phyloP scores from a whole-genome alignment of 2,113 vertebrate species.

The Notechis scutatus region DNA sequence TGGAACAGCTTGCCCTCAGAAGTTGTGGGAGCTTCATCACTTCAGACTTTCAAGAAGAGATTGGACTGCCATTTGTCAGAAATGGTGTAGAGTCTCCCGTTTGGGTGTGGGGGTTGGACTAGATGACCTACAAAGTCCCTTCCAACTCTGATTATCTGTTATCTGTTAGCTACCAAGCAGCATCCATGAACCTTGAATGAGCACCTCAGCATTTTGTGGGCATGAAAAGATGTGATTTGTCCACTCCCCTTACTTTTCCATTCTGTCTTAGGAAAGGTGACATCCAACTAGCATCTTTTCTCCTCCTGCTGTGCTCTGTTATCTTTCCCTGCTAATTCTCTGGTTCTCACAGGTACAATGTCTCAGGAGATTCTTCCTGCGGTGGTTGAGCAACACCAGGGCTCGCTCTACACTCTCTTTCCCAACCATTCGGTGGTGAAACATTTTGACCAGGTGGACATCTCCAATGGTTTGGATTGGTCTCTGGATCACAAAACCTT shows the following conservation, averaged over 20 bases:
- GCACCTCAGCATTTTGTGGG: background rate
- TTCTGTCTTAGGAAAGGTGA: background rate
- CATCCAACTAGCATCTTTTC: background rate
- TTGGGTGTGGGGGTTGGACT: too few species aligned
- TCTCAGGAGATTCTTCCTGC: conserved; percentile 73
- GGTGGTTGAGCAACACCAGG: conserved; percentile 76
- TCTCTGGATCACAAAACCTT: conserved; percentile 84
- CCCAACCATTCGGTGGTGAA: conserved; percentile 74
- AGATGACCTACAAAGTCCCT: too few species aligned
- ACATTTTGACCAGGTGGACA: conserved; percentile 84
- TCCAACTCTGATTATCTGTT: too few species aligned
- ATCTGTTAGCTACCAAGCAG: too few species aligned
- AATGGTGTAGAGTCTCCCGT: too few species aligned
- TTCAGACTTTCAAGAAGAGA: too few species aligned
- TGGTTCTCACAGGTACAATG: conserved; percentile 77
- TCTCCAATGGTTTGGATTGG: conserved; percentile 95
- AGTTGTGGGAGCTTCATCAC: too few species aligned
- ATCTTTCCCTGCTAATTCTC: background rate
- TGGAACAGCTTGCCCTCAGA: too few species aligned
- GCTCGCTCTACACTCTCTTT: conserved; percentile 75
- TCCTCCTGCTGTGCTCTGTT: background rate
- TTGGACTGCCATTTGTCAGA: too few species aligned
- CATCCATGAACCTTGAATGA: background rate
- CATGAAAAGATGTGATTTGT: background rate
- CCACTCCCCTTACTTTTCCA: background rate